A percentile compares a stretch with the other conserved stretches of the same genome.
phyloP scores from a whole-genome alignment of 2,113 vertebrate genomes.

The Mastomys coucha region DNA sequence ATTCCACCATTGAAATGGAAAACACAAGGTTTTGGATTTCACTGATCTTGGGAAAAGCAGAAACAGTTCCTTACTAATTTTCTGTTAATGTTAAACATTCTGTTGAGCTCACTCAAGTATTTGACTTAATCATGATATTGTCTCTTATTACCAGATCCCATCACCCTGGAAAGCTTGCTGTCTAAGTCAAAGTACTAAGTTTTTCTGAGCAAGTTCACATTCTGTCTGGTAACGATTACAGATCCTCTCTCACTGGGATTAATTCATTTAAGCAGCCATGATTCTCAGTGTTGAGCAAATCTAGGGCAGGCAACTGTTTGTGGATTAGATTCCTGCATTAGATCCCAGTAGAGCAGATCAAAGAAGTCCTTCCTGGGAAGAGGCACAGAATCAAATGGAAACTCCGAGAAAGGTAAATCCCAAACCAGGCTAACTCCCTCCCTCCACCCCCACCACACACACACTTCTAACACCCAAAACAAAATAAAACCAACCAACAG shows the following conservation, averaged over 20 bases:
- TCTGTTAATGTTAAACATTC: background rate
- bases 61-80: background rate
- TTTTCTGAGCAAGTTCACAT: background rate
- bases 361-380: background rate
- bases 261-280: background rate
- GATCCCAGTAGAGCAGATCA: background rate
- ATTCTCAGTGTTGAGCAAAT: background rate
- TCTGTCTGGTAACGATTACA: background rate
- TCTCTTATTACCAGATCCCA: background rate
- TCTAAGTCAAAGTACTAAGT: background rate
- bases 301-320: background rate
- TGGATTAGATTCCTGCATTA: background rate
- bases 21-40: background rate
- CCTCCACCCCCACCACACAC: too few relatives aligned
- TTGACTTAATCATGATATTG: background rate
- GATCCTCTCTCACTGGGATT: background rate
- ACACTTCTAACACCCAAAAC: too few relatives aligned
- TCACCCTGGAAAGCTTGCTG: background rate
- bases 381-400: background rate
- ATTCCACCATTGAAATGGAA: background rate
- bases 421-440: background rate
- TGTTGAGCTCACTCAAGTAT: background rate
- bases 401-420: background rate
- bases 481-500: too few relatives aligned
- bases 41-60: background rate